Evolutionary conservation across 2,888 invertebrate species (phyloP), one percentile per base, ranked within the genome.

Genomic region (Noctua comes): DNA sequence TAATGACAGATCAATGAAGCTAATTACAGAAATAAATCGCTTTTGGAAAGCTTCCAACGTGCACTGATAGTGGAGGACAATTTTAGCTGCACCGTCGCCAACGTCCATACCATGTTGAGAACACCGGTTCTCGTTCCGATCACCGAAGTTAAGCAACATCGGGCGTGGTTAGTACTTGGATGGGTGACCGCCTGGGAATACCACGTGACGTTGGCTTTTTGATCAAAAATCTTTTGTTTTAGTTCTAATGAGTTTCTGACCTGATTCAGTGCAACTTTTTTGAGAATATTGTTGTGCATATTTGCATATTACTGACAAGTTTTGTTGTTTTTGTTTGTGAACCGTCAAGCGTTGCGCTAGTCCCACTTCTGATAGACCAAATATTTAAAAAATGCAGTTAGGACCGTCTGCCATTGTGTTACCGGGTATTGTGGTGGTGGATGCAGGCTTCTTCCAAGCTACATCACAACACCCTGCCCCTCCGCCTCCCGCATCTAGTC

Each of bases 161-260:
- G 95, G 95, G 94, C 94, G 95, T 90, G 92, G 93, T 95, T 93
- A 95, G 95, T 95, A 95, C 95, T 95, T 95, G 94, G 95, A 95
- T 95, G 95, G 95, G 95, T 95, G 95, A 95, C 95, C 94, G 94
- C 95, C 93, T 95, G 94, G 94, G 94, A 95, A 95, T 93, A 95
- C 94, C 92, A 40, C 94, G 93, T 94, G 93, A 89, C 89, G 93
- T 94, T 93, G 92, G 90, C 91, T 91, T 91, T 72, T 77, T 79
- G 43, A 18, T 62, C 18, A 13, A 62, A 11, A 18, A 18, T 31
- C 7, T 31, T 62, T 62, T 62, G 31, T 31, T 62, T 62, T 13
- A 10, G 16, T 31, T 16, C 0, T 59, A 59, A 59, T 11, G 2
- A 31, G 31, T 18, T 31, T 62, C 18, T 31, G 2, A 31, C 6